These are phyloP conservation scores for Vicugna pacos DNA, from an alignment of 2,113 vertebrate genomes.

Conservation along the genomic window DNA sequence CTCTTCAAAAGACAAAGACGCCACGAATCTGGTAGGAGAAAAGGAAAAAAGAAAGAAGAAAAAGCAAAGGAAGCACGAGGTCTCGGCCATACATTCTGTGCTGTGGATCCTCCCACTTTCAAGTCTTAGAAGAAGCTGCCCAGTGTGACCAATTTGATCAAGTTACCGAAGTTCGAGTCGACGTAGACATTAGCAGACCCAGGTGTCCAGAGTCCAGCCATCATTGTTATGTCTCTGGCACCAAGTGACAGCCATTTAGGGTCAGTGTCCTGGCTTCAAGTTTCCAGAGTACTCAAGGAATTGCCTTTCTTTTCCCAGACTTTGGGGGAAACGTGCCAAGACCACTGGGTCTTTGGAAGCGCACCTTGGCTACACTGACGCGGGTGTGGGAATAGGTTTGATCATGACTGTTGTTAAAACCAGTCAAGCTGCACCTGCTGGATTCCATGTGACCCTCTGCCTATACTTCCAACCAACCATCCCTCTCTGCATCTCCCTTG, in stretches of 20 bases:
- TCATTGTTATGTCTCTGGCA: background rate
- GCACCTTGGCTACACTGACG: background rate
- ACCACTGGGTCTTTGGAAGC: background rate
- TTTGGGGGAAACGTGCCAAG: background rate
- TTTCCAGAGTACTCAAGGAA: constrained; percentile 4
- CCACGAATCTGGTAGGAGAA: too few relatives aligned
- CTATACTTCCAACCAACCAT: background rate
- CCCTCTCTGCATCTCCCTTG: background rate
- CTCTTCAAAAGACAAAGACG: too few relatives aligned
- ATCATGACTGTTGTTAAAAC: background rate
- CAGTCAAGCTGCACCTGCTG: background rate
- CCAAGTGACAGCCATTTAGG: background rate
- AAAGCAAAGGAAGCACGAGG: background rate
- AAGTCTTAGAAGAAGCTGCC: background rate
- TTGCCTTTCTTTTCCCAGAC: background rate
- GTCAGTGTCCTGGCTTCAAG: background rate
- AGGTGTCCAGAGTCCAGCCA: background rate
- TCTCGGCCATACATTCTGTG: background rate
- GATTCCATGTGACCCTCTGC: background rate
- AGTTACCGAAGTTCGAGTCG: background rate
- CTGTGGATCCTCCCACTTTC: background rate
- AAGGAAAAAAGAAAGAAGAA: too few relatives aligned
- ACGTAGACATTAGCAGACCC: background rate
- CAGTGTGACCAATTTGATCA: background rate
- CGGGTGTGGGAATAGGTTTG: background rate